Evolutionary conservation across 2,797 vertebrate species (phyloP).

Genomic region (Bucorvus abyssinicus): DNA sequence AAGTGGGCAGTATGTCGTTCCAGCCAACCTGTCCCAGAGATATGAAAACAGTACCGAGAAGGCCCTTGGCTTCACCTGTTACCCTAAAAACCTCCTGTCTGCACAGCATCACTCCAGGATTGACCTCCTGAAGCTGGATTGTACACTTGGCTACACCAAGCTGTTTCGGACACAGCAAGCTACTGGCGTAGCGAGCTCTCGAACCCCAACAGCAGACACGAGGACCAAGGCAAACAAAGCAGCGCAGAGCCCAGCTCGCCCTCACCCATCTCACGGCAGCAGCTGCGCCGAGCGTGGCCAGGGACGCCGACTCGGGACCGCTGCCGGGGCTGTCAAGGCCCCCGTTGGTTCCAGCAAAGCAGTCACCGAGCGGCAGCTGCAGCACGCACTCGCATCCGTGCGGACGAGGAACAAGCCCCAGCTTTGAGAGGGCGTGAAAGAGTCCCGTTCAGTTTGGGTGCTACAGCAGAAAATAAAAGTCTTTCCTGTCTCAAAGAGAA

Average conservation of each 20-base stretch:
- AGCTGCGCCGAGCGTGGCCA: background rate
- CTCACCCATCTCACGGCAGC: background rate
- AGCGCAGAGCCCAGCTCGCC: background rate
- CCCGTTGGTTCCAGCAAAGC: background rate
- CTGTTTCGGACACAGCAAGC: background rate
- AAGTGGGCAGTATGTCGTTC: background rate
- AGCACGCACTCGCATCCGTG: background rate
- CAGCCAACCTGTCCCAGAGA: background rate
- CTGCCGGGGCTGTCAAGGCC: background rate
- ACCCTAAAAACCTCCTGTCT: background rate
- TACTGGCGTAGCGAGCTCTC: background rate
- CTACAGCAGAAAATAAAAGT: constrained; percentile 19
- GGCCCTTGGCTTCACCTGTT: background rate
- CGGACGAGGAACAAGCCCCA: constrained; percentile 30
- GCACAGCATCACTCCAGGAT: background rate
- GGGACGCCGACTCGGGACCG: background rate
- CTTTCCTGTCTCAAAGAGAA: constrained; percentile 37
- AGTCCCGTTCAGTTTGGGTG: constrained; percentile 37
- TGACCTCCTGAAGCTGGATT: background rate
- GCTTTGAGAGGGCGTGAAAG: constrained; percentile 54
- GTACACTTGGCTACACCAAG: background rate
- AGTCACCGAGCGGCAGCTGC: constrained; percentile 43
- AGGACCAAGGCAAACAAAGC: background rate
- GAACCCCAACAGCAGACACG: background rate
- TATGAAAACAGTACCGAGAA: background rate